Percentiles rank a stretch among this genome's conserved stretches.
Conservation (phyloP, 2,888 invertebrate genomes). For the Caenorhabditis auriculariae region DNA sequence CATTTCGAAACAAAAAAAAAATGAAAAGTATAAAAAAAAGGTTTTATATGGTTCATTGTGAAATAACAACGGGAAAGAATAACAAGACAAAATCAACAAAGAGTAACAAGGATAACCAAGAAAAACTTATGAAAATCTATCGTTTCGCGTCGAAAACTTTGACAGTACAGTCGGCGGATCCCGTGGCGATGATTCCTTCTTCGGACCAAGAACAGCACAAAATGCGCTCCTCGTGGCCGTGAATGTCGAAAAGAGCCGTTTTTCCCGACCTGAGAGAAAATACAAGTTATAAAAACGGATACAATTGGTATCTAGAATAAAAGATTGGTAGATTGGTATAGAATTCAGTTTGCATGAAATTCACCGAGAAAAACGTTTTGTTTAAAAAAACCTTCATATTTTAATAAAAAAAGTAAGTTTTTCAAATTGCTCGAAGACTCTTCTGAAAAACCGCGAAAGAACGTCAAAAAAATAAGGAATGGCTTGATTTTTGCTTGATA, state of each 20-base stretch:
- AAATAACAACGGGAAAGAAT: constrained; percentile 6
- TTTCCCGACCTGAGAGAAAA: constrained; percentile 73
- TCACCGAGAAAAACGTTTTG: no score
- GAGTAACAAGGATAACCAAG: constrained; percentile 13
- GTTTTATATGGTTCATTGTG: not conserved
- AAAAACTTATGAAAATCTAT: not conserved
- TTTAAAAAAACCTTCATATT: no score
- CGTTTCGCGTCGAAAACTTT: constrained; percentile 68
- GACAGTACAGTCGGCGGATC: constrained; percentile 88
- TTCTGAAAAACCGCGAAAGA: no score
- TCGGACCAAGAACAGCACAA: constrained; percentile 92
- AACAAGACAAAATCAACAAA: constrained; percentile 6
- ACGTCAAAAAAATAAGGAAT: no score
- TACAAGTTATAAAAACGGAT: no score
- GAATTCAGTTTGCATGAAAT: no score
- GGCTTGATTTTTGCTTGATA: no score
- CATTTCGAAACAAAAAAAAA: constrained; percentile 4
- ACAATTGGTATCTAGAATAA: no score
- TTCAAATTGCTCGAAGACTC: no score
- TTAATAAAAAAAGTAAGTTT: no score
- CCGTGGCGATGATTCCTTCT: constrained; percentile 79
- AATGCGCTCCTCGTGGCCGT: constrained; percentile 88
- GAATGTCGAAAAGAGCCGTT: constrained; percentile 86
- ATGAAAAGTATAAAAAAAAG: constrained; percentile 13
- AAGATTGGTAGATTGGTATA: no score